These are phyloP conservation scores for Sylvia atricapilla DNA, from an alignment of 2,113 vertebrate species.

Conservation along the genomic window DNA sequence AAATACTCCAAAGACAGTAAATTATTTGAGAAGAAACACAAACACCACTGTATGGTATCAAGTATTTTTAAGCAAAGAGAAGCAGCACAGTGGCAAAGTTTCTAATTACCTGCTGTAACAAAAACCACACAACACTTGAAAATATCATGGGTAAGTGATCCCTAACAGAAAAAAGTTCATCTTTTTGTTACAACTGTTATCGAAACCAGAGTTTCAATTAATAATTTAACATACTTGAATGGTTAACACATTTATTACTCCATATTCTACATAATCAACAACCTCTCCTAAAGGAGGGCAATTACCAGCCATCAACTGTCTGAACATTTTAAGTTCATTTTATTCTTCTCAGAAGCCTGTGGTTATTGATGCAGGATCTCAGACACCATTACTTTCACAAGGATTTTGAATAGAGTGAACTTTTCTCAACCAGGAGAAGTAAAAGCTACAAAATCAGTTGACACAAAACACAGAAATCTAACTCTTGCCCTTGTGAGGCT, in stretches of 20 bases:
- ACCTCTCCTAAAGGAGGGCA: not conserved
- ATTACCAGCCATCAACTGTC: not conserved
- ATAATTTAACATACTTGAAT: not conserved
- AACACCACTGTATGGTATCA: not conserved
- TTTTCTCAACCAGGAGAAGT: not conserved
- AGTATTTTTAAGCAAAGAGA: not conserved
- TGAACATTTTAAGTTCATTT: not conserved
- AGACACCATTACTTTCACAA: not conserved
- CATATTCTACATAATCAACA: not conserved
- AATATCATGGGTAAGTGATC: not conserved
- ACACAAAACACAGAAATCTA: not conserved
- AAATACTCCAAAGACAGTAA: not conserved
- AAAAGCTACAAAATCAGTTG: not conserved
- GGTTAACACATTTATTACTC: not conserved
- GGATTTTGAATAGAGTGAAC: not conserved
- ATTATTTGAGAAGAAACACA: not conserved
- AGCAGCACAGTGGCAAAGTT: not conserved
- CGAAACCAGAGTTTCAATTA: not conserved
- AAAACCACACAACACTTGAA: not conserved
- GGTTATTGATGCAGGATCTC: not conserved
- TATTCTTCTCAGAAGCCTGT: not conserved
- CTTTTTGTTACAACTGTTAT: not conserved
- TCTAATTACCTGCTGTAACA: not conserved
- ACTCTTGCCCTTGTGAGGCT: not conserved
- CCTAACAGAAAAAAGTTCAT: not conserved